Evolutionary conservation across 2,888 invertebrate genomes (phyloP).

Genomic region (Aspidapion aeneum): DNA sequence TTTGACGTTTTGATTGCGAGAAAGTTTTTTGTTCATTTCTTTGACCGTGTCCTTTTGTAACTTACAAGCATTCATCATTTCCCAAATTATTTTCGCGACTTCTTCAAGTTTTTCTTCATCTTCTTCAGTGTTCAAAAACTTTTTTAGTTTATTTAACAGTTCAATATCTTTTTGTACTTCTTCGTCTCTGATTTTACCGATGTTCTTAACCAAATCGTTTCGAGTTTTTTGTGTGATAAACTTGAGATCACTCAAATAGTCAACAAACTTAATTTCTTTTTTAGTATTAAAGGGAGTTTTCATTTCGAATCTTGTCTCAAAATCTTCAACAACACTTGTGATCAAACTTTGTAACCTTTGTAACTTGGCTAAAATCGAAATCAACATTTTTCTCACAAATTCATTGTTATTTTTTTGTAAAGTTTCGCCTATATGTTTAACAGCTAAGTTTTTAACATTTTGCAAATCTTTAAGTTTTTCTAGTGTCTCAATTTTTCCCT

Average conservation of each 20-base stretch:
- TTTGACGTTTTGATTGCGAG: constrained; percentile 34
- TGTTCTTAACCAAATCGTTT: constrained; percentile 53
- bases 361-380: constrained; percentile 39
- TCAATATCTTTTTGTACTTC: constrained; percentile 40
- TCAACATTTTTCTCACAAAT: constrained; percentile 37
- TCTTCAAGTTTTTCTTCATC: constrained; percentile 41
- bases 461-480: constrained; percentile 40
- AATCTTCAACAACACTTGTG: constrained; percentile 38
- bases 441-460: constrained; percentile 32
- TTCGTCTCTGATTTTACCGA: constrained; percentile 49
- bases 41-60: constrained; percentile 44
- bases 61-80: constrained; percentile 43
- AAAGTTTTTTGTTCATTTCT: constrained; percentile 40
- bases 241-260: constrained; percentile 48
- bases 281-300: constrained; percentile 50
- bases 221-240: constrained; percentile 56
- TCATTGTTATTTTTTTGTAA: constrained; percentile 32
- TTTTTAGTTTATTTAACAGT: constrained; percentile 44
- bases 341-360: constrained; percentile 42
- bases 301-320: constrained; percentile 43
- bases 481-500: constrained; percentile 37
- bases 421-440: constrained; percentile 29
- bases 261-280: constrained; percentile 54
- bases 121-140: constrained; percentile 50
- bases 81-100: constrained; percentile 45